Base-by-base conservation (phyloP, 2,888 invertebrate genomes). In the Catocala sponsa region DNA sequence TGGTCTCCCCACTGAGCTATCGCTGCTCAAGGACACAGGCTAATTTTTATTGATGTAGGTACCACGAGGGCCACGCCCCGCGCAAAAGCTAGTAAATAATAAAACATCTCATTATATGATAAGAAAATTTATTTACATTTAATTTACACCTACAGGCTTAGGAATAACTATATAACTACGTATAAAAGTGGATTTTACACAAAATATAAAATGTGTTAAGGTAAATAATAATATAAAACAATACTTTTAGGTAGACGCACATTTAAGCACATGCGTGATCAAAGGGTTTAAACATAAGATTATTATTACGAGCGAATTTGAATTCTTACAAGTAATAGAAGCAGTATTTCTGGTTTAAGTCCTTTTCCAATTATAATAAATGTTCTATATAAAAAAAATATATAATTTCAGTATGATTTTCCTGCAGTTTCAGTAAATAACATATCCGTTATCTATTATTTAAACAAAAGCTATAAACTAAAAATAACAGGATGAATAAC, bases 51-150 rank as follows among this genome's bases (percentile, higher is more conserved):
- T n/a, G n/a, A n/a, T n/a, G n/a, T n/a, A n/a, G n/a, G n/a, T n/a
- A n/a, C n/a, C n/a, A n/a, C n/a, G n/a, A n/a, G n/a, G n/a, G n/a
- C n/a, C n/a, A n/a, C n/a, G n/a, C n/a, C n/a, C n/a, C n/a, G n/a
- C n/a, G n/a, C n/a, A n/a, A n/a, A n/a, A n/a, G n/a, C n/a, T n/a
- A n/a, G n/a, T n/a, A n/a, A n/a, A n/a, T n/a, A n/a, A n/a, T n/a
- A n/a, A n/a, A 78, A 76, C 73, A 54, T 57, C 50, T 7, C n/a
- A 64, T 65, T 78, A 75, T 65, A 74, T 83, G 78, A 79, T 82
- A 82, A 76, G 79, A 81, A 84, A 80, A 67, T 81, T 75, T 84
- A 84, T 84, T 85, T 85, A 84, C 81, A 85, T 70, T 68, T 74
- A 78, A 74, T 79, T 84, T 83, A 85, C 79, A 85, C 74, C 83